Conservation (phyloP, 2,888 invertebrate species). For the Molanna angustata region DNA sequence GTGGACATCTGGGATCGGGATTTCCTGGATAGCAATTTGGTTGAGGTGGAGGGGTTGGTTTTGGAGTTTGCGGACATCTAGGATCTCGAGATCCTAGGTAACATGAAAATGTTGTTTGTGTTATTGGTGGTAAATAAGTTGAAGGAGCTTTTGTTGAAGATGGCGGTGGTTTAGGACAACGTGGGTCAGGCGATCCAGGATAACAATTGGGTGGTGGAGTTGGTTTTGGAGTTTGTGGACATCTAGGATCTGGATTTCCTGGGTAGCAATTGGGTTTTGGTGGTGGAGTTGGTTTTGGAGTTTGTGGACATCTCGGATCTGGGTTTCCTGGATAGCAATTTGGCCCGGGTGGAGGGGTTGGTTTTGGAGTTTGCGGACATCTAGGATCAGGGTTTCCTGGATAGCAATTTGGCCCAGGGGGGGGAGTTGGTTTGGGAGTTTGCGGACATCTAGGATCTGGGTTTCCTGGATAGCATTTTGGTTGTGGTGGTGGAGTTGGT, state of each 20-base stretch:
- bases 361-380: constrained; percentile 41
- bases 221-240: constrained; percentile 31
- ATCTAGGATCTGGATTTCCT: constrained; percentile 37
- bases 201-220: constrained; percentile 35
- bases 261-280: constrained; percentile 35
- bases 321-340: constrained; percentile 39
- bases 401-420: constrained; percentile 35
- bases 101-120: constrained; percentile 35
- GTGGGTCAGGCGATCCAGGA: constrained; percentile 43
- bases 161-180: constrained; percentile 36
- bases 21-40: constrained; percentile 40
- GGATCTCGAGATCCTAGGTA: constrained; percentile 43
- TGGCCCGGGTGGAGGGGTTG: constrained; percentile 42
- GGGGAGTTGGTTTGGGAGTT: constrained; percentile 35
- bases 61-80: constrained; percentile 37
- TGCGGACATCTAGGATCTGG: constrained; percentile 35
- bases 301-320: constrained; percentile 37
- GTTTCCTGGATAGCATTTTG: constrained; percentile 37
- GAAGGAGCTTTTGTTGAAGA: constrained; percentile 28
- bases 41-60: constrained; percentile 28
- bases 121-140: constrained; percentile 33
- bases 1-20: constrained; percentile 37
- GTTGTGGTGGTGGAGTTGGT: constrained; percentile 35
- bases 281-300: constrained; percentile 30
- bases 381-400: constrained; percentile 39